Evolutionary conservation across 1,140 invertebrate genomes (phyloP).

Genomic region (Sminthurinus signatus): DNA sequence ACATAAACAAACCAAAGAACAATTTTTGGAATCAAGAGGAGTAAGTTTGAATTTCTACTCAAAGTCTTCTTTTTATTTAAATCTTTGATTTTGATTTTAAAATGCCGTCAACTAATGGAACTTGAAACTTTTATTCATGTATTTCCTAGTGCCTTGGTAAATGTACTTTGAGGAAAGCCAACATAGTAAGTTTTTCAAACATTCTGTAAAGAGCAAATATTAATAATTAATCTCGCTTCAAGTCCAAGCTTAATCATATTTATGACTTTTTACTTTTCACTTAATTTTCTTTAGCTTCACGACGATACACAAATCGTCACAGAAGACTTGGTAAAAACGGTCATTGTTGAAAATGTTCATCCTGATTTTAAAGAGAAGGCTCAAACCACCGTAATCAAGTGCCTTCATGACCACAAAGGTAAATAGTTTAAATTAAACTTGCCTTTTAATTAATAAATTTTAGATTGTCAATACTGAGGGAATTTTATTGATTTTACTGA

Average conservation of each 20-base stretch:
- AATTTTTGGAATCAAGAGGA: conserved; percentile 8
- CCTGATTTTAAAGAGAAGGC: conserved; percentile 17
- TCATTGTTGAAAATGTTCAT: conserved; percentile 12
- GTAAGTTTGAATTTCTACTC: conserved; percentile 5
- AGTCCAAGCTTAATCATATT: no score
- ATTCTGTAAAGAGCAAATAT: no score
- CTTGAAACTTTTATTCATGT: not conserved
- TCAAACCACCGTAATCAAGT: conserved; percentile 1
- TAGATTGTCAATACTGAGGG: no score
- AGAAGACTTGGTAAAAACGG: conserved; percentile 4
- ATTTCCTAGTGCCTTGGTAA: conserved; percentile 8
- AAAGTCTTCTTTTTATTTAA: conserved; percentile 5
- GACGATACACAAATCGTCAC: conserved; percentile 7
- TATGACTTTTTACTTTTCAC: no score
- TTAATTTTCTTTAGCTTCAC: conserved; percentile 6
- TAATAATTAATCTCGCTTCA: no score
- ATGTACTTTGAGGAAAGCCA: conserved; percentile 10
- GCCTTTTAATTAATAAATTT: no score
- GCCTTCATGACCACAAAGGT: conserved; percentile 15
- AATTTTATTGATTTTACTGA: no score
- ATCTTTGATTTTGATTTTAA: conserved; percentile 18
- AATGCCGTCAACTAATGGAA: not conserved
- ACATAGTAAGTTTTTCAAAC: conserved; percentile 11
- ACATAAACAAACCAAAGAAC: conserved; percentile 1
- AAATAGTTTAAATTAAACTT: no score